These are phyloP conservation scores for Anthrax anthrax DNA, from an alignment of 2,888 invertebrate genomes.

Conservation along the genomic window DNA sequence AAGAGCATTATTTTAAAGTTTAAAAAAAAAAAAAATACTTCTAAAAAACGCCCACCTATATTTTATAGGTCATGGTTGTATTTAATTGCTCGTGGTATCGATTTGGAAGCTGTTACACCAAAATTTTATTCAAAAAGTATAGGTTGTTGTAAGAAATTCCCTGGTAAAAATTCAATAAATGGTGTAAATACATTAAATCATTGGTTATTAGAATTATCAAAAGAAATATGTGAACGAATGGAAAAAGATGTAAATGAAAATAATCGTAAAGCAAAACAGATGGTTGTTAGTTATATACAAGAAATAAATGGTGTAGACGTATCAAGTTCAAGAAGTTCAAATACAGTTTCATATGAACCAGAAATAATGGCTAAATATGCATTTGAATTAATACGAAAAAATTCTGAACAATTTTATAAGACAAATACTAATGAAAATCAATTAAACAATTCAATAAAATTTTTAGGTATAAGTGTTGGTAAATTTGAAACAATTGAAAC, in stretches of 20 bases:
- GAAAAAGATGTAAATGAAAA: constrained; percentile 68
- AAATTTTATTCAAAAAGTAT: constrained; percentile 83
- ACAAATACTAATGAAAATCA: constrained; percentile 19
- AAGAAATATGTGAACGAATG: constrained; percentile 71
- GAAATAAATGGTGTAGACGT: constrained; percentile 40
- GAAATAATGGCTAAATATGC: constrained; percentile 52
- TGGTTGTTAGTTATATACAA: constrained; percentile 59
- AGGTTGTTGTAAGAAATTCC: constrained; percentile 90
- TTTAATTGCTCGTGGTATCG: constrained; percentile 73
- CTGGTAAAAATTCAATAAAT: constrained; percentile 59
- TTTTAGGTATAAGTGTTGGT: constrained; percentile 62
- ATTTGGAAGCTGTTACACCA: constrained; percentile 72
- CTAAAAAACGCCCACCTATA: background rate
- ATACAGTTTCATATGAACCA: constrained; percentile 46
- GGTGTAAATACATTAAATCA: constrained; percentile 51
- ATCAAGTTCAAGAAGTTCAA: constrained; percentile 49
- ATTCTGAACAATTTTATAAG: constrained; percentile 32
- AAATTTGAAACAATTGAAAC: constrained; percentile 53
- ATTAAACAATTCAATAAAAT: constrained; percentile 44
- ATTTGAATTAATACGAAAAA: constrained; percentile 51
- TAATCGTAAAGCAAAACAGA: constrained; percentile 57
- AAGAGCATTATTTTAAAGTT: constrained; percentile 24
- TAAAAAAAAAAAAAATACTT: constrained; percentile 2
- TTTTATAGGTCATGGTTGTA: constrained; percentile 60
- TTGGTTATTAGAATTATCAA: constrained; percentile 69